Conservation (phyloP, 2,797 vertebrate genomes). For the Dryobates pubescens region DNA sequence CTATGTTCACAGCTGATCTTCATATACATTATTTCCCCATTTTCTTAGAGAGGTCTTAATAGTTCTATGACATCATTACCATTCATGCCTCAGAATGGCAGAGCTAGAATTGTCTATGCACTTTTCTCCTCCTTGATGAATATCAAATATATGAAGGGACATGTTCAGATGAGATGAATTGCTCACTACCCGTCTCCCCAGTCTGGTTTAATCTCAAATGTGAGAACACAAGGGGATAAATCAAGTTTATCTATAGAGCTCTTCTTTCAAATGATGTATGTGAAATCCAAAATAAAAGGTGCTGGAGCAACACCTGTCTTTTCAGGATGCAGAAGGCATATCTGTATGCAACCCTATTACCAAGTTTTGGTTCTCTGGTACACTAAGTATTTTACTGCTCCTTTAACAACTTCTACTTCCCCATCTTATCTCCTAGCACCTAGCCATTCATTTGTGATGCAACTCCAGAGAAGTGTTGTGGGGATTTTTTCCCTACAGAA, state of each 20-base stretch:
- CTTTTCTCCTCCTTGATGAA: background rate
- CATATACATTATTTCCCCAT: background rate
- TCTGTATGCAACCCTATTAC: background rate
- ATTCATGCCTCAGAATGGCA: background rate
- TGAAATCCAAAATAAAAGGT: background rate
- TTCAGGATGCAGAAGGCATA: fast-evolving
- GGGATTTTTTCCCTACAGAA: background rate
- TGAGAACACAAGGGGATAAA: background rate
- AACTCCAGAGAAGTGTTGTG: background rate
- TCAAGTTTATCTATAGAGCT: background rate
- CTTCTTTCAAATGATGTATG: background rate
- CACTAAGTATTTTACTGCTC: background rate
- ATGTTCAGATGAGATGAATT: background rate
- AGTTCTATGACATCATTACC: background rate
- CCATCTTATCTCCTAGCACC: background rate
- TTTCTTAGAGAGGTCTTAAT: background rate
- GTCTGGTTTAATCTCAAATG: background rate
- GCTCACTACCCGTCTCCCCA: background rate
- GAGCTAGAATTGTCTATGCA: background rate
- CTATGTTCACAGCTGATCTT: background rate
- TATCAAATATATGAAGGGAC: background rate
- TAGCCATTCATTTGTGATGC: background rate
- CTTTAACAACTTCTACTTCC: background rate
- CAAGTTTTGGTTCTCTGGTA: background rate
- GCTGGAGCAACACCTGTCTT: background rate